Base-by-base conservation (phyloP, 92 coral and sea anemone species). In the Porites evermanni region DNA sequence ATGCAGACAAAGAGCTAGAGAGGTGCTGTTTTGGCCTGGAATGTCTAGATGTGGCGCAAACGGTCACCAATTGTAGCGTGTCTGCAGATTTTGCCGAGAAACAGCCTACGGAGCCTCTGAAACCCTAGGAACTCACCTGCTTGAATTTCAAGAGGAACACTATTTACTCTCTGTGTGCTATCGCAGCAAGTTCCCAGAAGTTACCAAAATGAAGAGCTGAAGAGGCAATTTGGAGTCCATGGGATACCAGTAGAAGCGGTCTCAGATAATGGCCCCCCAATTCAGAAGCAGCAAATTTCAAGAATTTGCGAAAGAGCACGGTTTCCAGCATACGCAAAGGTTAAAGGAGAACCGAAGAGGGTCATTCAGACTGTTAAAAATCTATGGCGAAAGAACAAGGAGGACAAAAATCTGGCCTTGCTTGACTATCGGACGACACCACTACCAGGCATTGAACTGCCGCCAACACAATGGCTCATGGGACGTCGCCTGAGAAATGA, bases 401-500 rank as follows among this genome's bases (percentile, higher is more conserved):
- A 79, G 18, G 89, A 89, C 82, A 84, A 85, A 63, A 53, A 84
- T 53, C 67, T 71, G 13, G 88, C 92, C 29, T 53, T 83, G 72
- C 61, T 88, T 17, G 88, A 83, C 65, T 88, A 88, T 72, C 64
- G 88, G 23, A 77, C 84, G 63, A 88, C 88, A 0, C 84, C 92
- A 54, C 26, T 84, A 26, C 81, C 74, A 64, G 89, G 76, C 50
- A 66, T 89, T 71, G 79, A 85, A 11, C 19, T 79, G 77, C 79
- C 86, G 13, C 82, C 86, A 58, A 86, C 92, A 16, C 92, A 85
- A n/a, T 78, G 74, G 50, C 88, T 84, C 12, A 84, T 84, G 88
- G 74, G 88, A 74, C 80, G 88, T 60, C 81, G 81, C n/a, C 26
- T 74, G 72, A 59, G 82, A 65, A 84, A 74, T 24, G 64, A 74